A percentile compares a stretch with the other conserved stretches of the same genome.
phyloP scores from a whole-genome alignment of 2,888 invertebrate species.

The Caenorhabditis sinica region DNA sequence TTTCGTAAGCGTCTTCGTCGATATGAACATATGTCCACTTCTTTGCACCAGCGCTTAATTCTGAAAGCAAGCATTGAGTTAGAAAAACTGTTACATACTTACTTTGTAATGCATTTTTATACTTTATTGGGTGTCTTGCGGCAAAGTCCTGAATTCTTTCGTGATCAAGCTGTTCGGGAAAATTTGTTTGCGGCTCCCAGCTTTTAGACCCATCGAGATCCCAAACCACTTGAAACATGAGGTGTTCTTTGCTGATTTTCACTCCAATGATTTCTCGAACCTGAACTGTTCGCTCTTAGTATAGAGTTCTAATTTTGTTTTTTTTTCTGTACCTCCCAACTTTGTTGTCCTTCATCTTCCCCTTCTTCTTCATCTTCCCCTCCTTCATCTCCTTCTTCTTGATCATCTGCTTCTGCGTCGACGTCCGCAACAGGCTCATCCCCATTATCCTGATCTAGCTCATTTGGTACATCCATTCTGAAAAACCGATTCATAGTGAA shows the following conservation, averaged over 20 bases:
- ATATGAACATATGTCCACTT: neutral
- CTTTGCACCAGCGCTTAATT: neutral
- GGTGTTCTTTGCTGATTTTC: neutral
- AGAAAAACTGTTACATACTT: neutral
- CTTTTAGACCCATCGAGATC: constrained; percentile 15
- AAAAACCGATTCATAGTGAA: too few relatives aligned
- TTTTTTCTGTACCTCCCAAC: neutral
- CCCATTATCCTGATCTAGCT: neutral
- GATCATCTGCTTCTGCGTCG: neutral
- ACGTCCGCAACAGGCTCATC: neutral
- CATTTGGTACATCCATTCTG: neutral
- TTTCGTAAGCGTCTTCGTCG: constrained; percentile 19
- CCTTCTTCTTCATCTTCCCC: constrained; percentile 32
- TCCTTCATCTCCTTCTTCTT: constrained; percentile 18
- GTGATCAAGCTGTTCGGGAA: constrained; percentile 7
- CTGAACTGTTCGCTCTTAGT: neutral
- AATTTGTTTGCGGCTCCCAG: constrained; percentile 40
- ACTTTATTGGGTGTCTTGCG: neutral
- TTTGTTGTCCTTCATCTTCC: neutral
- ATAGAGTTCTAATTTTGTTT: neutral
- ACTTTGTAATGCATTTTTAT: neutral
- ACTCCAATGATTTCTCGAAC: neutral
- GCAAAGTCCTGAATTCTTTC: constrained; percentile 3
- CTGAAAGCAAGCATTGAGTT: neutral
- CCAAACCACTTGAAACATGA: constrained; percentile 10